These are phyloP conservation scores for Ranitomeya variabilis DNA, from an alignment of 2,113 vertebrate genomes.

Conservation along the genomic window DNA sequence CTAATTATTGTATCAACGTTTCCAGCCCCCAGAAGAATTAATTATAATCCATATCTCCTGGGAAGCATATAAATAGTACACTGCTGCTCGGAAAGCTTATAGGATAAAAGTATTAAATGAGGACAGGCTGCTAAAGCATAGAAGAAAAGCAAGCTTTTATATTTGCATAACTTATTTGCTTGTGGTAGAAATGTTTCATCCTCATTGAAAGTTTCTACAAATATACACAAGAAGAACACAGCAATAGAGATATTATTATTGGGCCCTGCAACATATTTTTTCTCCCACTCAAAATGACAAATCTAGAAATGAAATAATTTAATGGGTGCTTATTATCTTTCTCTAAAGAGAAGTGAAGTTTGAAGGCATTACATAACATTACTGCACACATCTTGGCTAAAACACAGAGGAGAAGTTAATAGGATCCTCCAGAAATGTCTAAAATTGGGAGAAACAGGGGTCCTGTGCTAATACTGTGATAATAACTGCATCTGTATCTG, in stretches of 20 bases:
- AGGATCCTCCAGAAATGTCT: background rate
- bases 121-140: conserved; percentile 16
- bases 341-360: background rate
- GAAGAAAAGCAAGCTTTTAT: conserved; percentile 44
- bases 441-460: no score
- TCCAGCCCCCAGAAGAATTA: conserved; percentile 9
- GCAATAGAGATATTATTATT: background rate
- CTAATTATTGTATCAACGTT: conserved; percentile 15
- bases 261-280: background rate
- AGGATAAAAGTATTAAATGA: conserved; percentile 43
- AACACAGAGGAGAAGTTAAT: background rate
- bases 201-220: conserved; percentile 10
- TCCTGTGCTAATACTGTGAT: no score
- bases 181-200: background rate
- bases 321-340: background rate
- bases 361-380: background rate
- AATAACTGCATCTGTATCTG: no score
- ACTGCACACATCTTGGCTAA: background rate
- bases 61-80: conserved; percentile 28
- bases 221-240: background rate
- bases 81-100: conserved; percentile 25
- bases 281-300: background rate
- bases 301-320: background rate
- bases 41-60: conserved; percentile 13
- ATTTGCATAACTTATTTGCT: conserved; percentile 41